Evolutionary conservation across 1,140 invertebrate species (phyloP).

Genomic region (Drosophila littoralis): DNA sequence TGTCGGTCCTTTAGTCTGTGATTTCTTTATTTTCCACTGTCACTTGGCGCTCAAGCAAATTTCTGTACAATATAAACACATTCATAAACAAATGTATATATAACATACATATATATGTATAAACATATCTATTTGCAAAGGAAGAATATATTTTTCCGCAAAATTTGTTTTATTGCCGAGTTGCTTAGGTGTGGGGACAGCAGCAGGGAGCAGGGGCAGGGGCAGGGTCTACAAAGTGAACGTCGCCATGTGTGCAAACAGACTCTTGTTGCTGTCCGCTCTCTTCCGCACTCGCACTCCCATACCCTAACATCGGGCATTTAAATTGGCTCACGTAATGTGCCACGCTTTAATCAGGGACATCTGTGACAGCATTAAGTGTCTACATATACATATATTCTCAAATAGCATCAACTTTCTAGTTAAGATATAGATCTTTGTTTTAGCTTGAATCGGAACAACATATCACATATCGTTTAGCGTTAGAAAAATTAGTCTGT

Average conservation of each 20-base stretch:
- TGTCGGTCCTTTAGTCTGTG: constrained; percentile 14
- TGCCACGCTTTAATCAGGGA: too few species aligned
- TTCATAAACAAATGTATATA: constrained; percentile 1
- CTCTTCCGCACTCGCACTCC: neutral
- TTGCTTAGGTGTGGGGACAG: neutral
- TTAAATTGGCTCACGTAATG: neutral
- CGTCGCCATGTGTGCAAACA: constrained; percentile 61
- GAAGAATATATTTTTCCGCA: constrained; percentile 57
- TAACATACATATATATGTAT: constrained; percentile 13
- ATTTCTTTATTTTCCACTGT: constrained; percentile 38
- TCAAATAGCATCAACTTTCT: too few species aligned
- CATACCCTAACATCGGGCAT: neutral
- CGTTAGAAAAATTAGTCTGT: too few species aligned
- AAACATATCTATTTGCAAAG: neutral
- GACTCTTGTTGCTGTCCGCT: constrained; percentile 19
- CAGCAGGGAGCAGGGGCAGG: neutral
- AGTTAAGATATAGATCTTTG: too few species aligned
- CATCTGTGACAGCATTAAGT: too few species aligned
- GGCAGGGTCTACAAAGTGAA: constrained; percentile 5
- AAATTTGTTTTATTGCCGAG: constrained; percentile 73
- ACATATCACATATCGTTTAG: too few species aligned
- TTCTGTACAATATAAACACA: constrained; percentile 14
- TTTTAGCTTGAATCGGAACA: too few species aligned
- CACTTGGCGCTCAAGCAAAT: constrained; percentile 4
- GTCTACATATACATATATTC: too few species aligned